A percentile compares a stretch with the other conserved stretches of the same genome.
Conservation (phyloP, 2,113 vertebrate genomes). For the Paradisaea rubra region DNA sequence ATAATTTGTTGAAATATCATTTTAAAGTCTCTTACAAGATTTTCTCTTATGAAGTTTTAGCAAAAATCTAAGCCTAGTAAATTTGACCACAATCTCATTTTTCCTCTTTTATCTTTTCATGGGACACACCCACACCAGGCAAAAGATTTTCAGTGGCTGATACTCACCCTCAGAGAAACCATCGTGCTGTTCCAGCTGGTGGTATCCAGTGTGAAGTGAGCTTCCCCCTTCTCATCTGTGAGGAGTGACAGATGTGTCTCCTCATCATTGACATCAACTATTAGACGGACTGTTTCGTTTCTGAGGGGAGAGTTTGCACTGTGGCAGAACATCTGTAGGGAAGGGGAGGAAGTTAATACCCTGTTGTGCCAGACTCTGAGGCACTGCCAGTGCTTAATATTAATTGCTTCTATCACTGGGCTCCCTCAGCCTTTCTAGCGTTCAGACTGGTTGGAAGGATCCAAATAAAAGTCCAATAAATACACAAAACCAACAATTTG, state of each 20-base stretch:
- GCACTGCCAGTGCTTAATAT: neutral
- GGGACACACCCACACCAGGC: neutral
- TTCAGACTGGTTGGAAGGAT: neutral
- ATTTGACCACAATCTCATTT: neutral
- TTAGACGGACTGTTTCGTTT: slow-evolving; percentile 38
- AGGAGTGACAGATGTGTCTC: neutral
- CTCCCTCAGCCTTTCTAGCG: neutral
- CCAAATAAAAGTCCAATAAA: neutral
- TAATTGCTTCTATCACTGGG: neutral
- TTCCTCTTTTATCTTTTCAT: neutral
- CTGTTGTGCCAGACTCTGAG: neutral
- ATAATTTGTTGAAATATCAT: neutral
- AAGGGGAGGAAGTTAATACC: neutral
- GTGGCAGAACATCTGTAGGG: slow-evolving; percentile 2
- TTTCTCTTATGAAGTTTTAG: neutral
- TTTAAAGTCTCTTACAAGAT: neutral
- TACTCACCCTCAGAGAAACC: slow-evolving; percentile 47
- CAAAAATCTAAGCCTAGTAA: neutral
- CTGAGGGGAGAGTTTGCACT: neutral
- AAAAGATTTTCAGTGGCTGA: neutral
- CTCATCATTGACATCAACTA: neutral
- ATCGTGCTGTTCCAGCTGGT: neutral
- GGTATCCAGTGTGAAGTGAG: slow-evolving; percentile 48
- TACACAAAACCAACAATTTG: neutral
- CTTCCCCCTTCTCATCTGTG: slow-evolving; percentile 44